A percentile compares a stretch with the other conserved stretches of the same genome.
Evolutionary conservation across 2,113 vertebrate genomes (phyloP).

Genomic region (Notarius lentiginosus): DNA sequence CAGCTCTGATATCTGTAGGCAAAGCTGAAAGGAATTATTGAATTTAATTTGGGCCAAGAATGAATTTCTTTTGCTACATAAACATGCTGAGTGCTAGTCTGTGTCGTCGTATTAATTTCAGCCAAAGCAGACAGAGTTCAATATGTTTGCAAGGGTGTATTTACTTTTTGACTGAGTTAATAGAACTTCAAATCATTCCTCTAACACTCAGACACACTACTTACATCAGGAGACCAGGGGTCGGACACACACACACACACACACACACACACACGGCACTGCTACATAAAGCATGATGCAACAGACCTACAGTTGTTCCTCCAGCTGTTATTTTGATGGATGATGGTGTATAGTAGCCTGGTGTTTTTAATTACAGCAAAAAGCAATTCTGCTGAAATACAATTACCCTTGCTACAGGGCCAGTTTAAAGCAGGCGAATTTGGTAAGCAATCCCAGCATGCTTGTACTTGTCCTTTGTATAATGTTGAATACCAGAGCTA

Average conservation of each 20-base stretch:
- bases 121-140: slow-evolving; percentile 32
- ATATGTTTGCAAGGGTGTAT: slow-evolving; percentile 42
- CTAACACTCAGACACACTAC: not conserved
- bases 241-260: slow-evolving; percentile 8
- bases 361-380: slow-evolving; percentile 34
- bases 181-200: slow-evolving; percentile 34
- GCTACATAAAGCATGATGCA: not conserved
- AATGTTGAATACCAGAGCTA: not conserved
- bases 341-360: not conserved
- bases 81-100: slow-evolving; percentile 42
- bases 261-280: slow-evolving; percentile 10
- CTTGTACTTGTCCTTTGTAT: slow-evolving; percentile 24
- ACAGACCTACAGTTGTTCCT: not conserved
- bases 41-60: slow-evolving; percentile 40
- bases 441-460: not conserved
- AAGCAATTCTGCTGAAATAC: slow-evolving; percentile 16
- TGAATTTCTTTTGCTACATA: slow-evolving; percentile 37
- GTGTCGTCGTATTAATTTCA: slow-evolving; percentile 47
- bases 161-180: slow-evolving; percentile 41
- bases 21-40: slow-evolving; percentile 33
- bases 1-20: slow-evolving; percentile 1
- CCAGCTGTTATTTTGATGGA: slow-evolving; percentile 18
- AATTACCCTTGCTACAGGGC: slow-evolving; percentile 8
- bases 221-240: slow-evolving; percentile 4
- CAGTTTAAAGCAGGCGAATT: not conserved